These are phyloP conservation scores for Parnassius smintheus DNA, from an alignment of 2,888 invertebrate genomes.

Conservation along the genomic window DNA sequence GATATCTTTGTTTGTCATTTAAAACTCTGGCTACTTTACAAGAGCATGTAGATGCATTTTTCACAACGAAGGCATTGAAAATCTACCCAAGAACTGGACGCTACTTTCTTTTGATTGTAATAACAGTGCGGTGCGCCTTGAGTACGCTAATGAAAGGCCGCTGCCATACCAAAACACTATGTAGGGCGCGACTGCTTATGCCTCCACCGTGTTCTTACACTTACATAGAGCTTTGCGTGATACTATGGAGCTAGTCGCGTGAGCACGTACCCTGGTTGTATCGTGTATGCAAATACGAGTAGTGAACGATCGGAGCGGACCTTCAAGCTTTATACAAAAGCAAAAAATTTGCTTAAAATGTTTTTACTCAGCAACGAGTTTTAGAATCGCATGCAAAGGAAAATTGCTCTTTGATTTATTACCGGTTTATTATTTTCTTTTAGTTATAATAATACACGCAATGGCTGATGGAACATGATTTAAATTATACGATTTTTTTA, in stretches of 20 bases:
- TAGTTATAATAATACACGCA: conserved; percentile 26
- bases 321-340: conserved; percentile 24
- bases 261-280: conserved; percentile 20
- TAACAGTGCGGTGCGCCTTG: conserved; percentile 17
- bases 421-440: conserved; percentile 22
- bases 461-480: conserved; percentile 22
- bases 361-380: conserved; percentile 18
- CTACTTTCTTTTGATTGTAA: conserved; percentile 22
- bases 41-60: not conserved
- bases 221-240: conserved; percentile 26
- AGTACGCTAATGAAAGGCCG: conserved; percentile 26
- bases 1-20: no score
- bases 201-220: conserved; percentile 21
- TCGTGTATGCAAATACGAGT: conserved; percentile 34
- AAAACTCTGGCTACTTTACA: no score
- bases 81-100: conserved; percentile 11
- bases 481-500: not conserved
- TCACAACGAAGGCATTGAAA: conserved; percentile 8
- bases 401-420: conserved; percentile 30
- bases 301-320: conserved; percentile 24
- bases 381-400: conserved; percentile 29
- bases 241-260: conserved; percentile 21
- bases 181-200: conserved; percentile 20
- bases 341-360: conserved; percentile 24
- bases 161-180: conserved; percentile 19